A percentile compares a stretch with the other conserved stretches of the same genome.
phyloP scores from a whole-genome alignment of 2,888 invertebrate genomes.

The Tetranychus truncatus region DNA sequence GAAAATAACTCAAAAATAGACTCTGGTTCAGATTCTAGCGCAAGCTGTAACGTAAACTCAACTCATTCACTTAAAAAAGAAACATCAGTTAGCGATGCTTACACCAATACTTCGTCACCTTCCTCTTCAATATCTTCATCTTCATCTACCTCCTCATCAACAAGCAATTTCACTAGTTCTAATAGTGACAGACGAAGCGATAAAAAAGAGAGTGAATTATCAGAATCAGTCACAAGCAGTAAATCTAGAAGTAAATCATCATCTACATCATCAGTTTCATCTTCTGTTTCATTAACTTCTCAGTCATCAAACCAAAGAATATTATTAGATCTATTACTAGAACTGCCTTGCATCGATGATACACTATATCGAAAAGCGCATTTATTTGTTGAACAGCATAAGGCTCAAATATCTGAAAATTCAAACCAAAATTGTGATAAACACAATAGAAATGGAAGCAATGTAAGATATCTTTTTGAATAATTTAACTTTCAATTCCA shows the following conservation, averaged over 20 bases:
- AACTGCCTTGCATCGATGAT: neutral
- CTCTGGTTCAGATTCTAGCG: too few species aligned
- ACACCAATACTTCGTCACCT: too few species aligned
- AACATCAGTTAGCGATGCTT: too few species aligned
- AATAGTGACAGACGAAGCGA: neutral
- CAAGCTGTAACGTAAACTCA: too few species aligned
- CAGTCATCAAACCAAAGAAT: conserved; percentile 3
- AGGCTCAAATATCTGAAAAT: neutral
- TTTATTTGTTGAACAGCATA: neutral
- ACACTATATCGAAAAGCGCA: neutral
- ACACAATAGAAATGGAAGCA: too few species aligned
- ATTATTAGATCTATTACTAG: conserved; percentile 2
- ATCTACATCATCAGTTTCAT: neutral
- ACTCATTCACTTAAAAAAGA: too few species aligned
- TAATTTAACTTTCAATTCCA: too few species aligned
- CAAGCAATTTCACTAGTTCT: neutral
- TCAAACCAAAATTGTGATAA: neutral
- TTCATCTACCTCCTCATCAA: too few species aligned
- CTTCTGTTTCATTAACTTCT: neutral
- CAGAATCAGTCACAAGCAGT: neutral
- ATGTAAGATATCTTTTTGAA: too few species aligned
- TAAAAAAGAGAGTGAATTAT: neutral
- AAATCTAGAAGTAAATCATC: conserved; percentile 5
- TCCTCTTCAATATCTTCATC: too few species aligned
- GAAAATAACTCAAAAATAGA: neutral